These are phyloP conservation scores for Tuta absoluta DNA, from an alignment of 2,888 invertebrate genomes.

Conservation along the genomic window DNA sequence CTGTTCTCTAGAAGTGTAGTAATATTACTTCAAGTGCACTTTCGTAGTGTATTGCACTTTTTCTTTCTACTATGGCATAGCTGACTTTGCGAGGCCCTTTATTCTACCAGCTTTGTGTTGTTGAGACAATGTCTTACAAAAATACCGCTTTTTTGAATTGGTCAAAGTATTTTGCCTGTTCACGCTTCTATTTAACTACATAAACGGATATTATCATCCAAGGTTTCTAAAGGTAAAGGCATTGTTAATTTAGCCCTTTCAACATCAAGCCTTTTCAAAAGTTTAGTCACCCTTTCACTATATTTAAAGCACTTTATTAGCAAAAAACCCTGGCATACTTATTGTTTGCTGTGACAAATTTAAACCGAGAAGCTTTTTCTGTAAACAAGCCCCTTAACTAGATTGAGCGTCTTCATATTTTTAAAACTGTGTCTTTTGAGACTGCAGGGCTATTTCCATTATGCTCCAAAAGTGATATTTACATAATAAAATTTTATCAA, in stretches of 20 bases:
- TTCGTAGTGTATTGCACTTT: too few relatives aligned
- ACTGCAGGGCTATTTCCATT: not conserved
- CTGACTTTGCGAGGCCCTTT: conserved; percentile 60
- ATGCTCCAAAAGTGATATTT: not conserved
- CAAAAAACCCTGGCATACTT: conserved; percentile 4
- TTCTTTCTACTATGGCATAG: not conserved
- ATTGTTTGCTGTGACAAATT: conserved; percentile 16
- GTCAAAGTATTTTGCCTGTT: conserved; percentile 49
- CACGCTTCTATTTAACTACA: conserved; percentile 6
- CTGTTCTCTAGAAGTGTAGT: too few relatives aligned
- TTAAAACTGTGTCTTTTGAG: conserved; percentile 2
- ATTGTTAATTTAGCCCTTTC: conserved; percentile 11
- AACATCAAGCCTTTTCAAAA: not conserved
- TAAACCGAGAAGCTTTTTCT: conserved; percentile 1
- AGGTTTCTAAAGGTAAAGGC: conserved; percentile 8
- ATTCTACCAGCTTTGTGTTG: conserved; percentile 66
- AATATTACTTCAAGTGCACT: too few relatives aligned
- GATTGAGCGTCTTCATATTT: conserved; percentile 8
- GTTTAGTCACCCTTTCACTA: not conserved
- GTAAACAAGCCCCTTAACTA: conserved; percentile 2
- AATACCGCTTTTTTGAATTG: conserved; percentile 60
- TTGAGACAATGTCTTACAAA: conserved; percentile 56
- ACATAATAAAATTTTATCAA: too few relatives aligned
- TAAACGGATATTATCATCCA: conserved; percentile 23
- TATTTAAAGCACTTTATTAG: conserved; percentile 8